A percentile compares a stretch with the other conserved stretches of the same genome.
Conservation (phyloP, 2,888 invertebrate species). For the Thereva nobilitata region DNA sequence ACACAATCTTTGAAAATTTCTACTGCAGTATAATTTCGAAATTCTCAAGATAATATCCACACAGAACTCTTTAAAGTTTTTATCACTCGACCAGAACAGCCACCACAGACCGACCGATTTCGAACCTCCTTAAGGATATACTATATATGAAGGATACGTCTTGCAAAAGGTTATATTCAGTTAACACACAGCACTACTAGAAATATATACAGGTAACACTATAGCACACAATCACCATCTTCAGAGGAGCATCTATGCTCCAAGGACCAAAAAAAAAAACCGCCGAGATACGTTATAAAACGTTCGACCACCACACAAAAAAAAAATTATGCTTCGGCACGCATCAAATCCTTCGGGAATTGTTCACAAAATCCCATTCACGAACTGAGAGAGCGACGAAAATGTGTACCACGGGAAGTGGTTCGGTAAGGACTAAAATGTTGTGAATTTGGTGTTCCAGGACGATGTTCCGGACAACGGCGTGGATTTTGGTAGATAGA, state of each 20-base stretch:
- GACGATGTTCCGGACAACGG: constrained; percentile 22
- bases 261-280: too few species aligned
- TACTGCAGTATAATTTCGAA: constrained; percentile 12
- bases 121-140: too few species aligned
- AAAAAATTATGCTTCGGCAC: not conserved
- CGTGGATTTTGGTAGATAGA: constrained; percentile 13
- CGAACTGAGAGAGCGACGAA: not conserved
- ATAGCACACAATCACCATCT: too few species aligned
- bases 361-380: not conserved
- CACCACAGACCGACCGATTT: too few species aligned
- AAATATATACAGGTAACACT: too few species aligned
- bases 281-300: too few species aligned
- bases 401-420: constrained; percentile 22
- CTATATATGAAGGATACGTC: too few species aligned
- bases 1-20: constrained; percentile 4
- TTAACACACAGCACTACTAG: too few species aligned
- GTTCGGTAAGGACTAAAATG: constrained; percentile 28
- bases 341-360: constrained; percentile 22
- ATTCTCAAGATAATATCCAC: constrained; percentile 6
- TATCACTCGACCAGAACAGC: not conserved
- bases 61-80: not conserved
- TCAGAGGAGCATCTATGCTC: too few species aligned
- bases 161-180: too few species aligned
- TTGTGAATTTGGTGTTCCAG: constrained; percentile 17
- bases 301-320: too few species aligned